phyloP scores from a whole-genome alignment of 1,140 invertebrate species.

The Anoplolepis gracilipes region DNA sequence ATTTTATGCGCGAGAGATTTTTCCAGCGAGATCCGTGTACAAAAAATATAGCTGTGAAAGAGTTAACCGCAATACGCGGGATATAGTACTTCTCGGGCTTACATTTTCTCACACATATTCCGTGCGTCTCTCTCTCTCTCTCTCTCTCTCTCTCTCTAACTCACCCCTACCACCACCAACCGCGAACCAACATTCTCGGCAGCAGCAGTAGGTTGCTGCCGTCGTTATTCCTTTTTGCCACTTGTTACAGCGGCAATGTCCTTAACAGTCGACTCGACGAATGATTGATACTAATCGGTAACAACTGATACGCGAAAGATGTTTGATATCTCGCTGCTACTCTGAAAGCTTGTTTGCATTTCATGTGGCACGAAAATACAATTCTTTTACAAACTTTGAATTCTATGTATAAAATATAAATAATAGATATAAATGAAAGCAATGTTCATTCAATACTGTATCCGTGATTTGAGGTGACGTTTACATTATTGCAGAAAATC shows the following conservation, averaged over 20 bases:
- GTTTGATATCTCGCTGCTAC: not conserved
- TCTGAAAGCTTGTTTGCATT: not conserved
- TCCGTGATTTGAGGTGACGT: not conserved
- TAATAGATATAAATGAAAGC: not conserved
- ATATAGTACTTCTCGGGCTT: constrained; percentile 1
- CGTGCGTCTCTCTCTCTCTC: too few species aligned
- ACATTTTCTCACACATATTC: constrained; percentile 25
- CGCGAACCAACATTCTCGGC: constrained; percentile 24
- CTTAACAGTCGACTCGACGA: not conserved
- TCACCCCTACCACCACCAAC: not conserved
- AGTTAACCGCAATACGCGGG: too few species aligned
- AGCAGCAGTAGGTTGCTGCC: not conserved
- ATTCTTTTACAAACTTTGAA: not conserved
- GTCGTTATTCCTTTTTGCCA: constrained; percentile 32
- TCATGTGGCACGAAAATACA: not conserved
- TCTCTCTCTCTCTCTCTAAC: too few species aligned
- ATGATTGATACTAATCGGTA: not conserved
- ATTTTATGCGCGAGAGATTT: not conserved
- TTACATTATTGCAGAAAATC: not conserved
- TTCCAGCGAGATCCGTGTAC: not conserved
- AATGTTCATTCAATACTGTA: not conserved
- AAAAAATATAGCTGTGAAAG: not conserved
- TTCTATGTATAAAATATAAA: not conserved
- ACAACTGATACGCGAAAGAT: constrained; percentile 1
- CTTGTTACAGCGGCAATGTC: constrained; percentile 17